Conservation (phyloP, 2,113 vertebrate species). For the Turdus rufiventris region DNA sequence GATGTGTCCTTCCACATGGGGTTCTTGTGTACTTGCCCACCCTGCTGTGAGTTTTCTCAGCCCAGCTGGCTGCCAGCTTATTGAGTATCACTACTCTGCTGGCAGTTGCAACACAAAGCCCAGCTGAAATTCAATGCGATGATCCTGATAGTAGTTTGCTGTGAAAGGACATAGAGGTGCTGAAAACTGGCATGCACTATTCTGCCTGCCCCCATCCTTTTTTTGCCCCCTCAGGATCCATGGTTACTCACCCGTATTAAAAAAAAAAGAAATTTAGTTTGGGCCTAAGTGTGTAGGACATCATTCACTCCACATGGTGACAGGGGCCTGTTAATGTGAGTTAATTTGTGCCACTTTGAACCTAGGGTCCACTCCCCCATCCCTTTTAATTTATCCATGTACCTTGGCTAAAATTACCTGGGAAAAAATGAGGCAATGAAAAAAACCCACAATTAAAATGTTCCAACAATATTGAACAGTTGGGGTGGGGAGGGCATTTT, state of each 20-base stretch:
- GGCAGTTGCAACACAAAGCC: neutral
- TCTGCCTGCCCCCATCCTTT: too few relatives aligned
- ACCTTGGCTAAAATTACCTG: neutral
- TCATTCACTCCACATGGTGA: rapidly evolving
- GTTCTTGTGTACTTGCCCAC: neutral
- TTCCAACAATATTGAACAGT: neutral
- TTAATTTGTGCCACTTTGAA: neutral
- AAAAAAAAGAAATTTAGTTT: neutral
- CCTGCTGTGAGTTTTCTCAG: conserved; percentile 7
- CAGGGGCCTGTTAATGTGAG: neutral
- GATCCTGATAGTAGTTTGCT: neutral
- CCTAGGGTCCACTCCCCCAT: neutral
- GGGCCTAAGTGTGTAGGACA: neutral
- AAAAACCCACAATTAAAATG: neutral
- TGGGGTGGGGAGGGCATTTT: neutral
- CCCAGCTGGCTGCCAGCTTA: neutral
- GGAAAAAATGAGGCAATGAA: neutral
- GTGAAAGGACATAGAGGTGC: neutral
- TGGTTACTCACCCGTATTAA: neutral
- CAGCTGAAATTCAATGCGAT: neutral
- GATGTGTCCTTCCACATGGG: neutral
- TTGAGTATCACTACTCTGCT: neutral
- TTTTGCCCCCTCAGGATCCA: rapidly evolving
- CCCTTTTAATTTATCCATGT: neutral
- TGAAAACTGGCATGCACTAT: neutral